Evolutionary conservation across 1,140 invertebrate genomes (phyloP).

Genomic region (Listronotus bonariensis): DNA sequence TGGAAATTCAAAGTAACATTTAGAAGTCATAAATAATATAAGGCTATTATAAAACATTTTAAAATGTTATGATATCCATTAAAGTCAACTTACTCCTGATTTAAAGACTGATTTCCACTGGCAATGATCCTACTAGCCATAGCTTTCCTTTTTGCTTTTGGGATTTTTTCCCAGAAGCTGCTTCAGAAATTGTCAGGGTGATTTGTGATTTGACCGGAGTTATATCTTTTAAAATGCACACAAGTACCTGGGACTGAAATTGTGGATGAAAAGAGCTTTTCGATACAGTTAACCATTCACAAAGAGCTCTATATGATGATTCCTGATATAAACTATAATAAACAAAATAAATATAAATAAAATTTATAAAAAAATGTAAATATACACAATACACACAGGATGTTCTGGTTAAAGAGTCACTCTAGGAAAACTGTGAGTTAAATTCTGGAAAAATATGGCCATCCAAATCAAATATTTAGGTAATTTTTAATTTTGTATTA

Average conservation of each 20-base stretch:
- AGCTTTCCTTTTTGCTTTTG: slow-evolving; percentile 38
- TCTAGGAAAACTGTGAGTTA: too few species aligned
- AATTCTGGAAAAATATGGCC: too few species aligned
- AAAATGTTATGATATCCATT: too few species aligned
- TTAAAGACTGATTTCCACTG: slow-evolving; percentile 17
- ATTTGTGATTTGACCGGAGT: slow-evolving; percentile 27
- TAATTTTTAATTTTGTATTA: too few species aligned
- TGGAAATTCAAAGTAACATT: too few species aligned
- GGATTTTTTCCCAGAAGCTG: slow-evolving; percentile 27
- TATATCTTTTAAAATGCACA: slow-evolving; percentile 33
- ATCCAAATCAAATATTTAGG: too few species aligned
- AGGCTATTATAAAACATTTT: too few species aligned
- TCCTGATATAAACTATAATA: slow-evolving; percentile 36
- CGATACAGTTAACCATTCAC: slow-evolving; percentile 33
- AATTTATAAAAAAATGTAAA: too few species aligned
- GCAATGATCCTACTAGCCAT: slow-evolving; percentile 34
- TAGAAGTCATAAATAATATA: too few species aligned
- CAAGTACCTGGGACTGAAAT: slow-evolving; percentile 33
- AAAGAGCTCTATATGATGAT: slow-evolving; percentile 26
- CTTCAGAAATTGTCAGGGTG: slow-evolving; percentile 26
- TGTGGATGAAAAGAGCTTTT: slow-evolving; percentile 35
- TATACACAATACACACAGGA: too few species aligned
- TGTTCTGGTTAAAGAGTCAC: too few species aligned
- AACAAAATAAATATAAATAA: slow-evolving; percentile 19
- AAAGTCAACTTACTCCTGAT: background rate